phyloP scores from a whole-genome alignment of 2,888 invertebrate species.

The Sicus ferrugineus region DNA sequence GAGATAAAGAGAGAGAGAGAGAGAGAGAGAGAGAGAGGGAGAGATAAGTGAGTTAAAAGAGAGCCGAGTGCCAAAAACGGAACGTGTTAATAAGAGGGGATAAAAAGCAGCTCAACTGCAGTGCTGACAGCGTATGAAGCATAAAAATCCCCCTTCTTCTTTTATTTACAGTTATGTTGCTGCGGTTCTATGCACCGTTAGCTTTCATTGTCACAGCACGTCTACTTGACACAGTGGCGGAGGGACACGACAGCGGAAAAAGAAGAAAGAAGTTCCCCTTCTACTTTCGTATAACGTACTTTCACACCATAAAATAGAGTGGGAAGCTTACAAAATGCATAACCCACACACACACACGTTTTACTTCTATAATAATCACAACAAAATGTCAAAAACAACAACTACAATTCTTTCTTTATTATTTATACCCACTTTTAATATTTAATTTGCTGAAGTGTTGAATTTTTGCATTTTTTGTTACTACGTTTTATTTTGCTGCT shows the following conservation, averaged over 20 bases:
- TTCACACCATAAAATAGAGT: constrained; percentile 4
- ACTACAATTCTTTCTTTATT: constrained; percentile 15
- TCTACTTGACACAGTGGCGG: too few relatives aligned
- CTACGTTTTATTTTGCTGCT: background rate
- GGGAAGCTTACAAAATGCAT: background rate
- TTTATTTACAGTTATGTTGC: constrained; percentile 37
- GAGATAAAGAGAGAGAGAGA: background rate
- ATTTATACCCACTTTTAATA: constrained; percentile 5
- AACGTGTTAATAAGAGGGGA: background rate
- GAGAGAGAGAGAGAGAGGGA: background rate
- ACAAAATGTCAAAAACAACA: background rate
- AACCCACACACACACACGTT: background rate
- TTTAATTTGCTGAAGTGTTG: background rate
- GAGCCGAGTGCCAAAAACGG: background rate
- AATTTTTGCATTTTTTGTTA: constrained; percentile 11
- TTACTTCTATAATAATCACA: background rate
- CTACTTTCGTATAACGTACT: too few relatives aligned
- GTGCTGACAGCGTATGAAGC: background rate
- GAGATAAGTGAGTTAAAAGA: background rate
- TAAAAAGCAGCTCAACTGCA: too few relatives aligned
- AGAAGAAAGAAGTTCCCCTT: background rate
- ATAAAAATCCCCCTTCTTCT: constrained; percentile 16
- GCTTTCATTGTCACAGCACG: constrained; percentile 47
- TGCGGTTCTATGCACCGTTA: constrained; percentile 50
- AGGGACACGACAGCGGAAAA: too few relatives aligned